Evolutionary conservation across 2,888 invertebrate species (phyloP), one percentile per base, ranked within the genome.

Genomic region (Apomyelois bistriatella): DNA sequence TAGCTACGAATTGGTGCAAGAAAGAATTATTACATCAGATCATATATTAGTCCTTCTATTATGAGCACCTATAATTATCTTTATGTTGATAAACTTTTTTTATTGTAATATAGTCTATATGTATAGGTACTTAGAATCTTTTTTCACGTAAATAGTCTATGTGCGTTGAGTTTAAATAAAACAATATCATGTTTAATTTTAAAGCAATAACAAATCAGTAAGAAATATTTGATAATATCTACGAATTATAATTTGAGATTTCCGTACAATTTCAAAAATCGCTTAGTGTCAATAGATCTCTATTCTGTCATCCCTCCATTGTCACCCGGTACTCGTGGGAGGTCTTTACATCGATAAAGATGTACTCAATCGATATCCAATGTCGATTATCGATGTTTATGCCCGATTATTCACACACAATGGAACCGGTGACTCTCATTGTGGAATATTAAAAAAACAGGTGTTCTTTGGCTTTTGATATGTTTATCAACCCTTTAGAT

Each of bases 401-500:
- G 66, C 65, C 74, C 76, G 71, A 85, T 87, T 85, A 79, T 84
- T 64, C 65, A 52, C 66, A 57, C 68, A 88, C 85, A 90, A 90
- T 75, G 66, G 76, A 60, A 61, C 63, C 64, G 73, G 68, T 72
- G 76, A 74, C 74, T 79, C 72, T 72, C 67, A 74, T 81, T 78
- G 76, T 82, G 73, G 66, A 63, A 58, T 60, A 59, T 66, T 70
- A 70, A 73, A 83, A 46, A 76, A 87, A 87, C 88, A 89, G 87
- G 90, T 89, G 85, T 66, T 66, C 63, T 66, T 76, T 66, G 64
- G 65, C 76, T 74, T 85, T 89, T 89, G 88, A 89, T 87, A 88
- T 88, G 84, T 89, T 89, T 89, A 89, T 89, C 87, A 86, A 85
- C 82, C 82, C 85, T 85, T 86, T 85, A 68, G 61, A 68, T 67